Conservation (phyloP, 2,888 invertebrate species). For the Lissocephala sabroskyi region DNA sequence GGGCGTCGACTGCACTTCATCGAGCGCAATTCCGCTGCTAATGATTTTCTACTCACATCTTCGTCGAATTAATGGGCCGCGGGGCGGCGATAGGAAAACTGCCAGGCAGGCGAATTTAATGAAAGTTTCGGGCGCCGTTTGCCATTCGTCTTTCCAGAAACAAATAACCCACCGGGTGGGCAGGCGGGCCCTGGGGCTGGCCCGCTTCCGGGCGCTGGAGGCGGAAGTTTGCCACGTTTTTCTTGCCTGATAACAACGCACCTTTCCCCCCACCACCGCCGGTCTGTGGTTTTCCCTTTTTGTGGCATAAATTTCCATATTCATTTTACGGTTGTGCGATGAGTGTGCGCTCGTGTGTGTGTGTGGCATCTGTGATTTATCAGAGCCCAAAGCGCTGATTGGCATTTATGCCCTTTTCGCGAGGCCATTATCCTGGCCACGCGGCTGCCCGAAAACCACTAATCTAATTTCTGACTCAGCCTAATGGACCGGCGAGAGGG, state of each 20-base stretch:
- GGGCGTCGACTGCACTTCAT: slow-evolving; percentile 62
- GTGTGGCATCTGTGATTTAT: slow-evolving; percentile 17
- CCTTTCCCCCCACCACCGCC: slow-evolving; percentile 14
- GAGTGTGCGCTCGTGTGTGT: too few species aligned
- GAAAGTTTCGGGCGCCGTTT: slow-evolving; percentile 41
- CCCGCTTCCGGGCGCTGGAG: neutral
- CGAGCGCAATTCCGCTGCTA: slow-evolving; percentile 69
- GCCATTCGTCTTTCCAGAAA: too few species aligned
- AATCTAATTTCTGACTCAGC: too few species aligned
- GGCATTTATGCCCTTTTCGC: too few species aligned
- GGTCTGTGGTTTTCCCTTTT: slow-evolving; percentile 50
- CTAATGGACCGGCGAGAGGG: too few species aligned
- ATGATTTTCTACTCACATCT: slow-evolving; percentile 70
- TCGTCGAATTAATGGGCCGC: slow-evolving; percentile 64
- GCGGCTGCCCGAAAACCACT: too few species aligned
- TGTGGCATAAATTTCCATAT: slow-evolving; percentile 45
- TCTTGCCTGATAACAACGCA: slow-evolving; percentile 41
- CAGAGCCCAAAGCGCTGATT: too few species aligned
- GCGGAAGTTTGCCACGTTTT: slow-evolving; percentile 52
- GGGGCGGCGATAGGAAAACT: slow-evolving; percentile 53
- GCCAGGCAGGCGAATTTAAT: slow-evolving; percentile 49
- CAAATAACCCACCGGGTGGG: too few species aligned
- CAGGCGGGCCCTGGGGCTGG: too few species aligned
- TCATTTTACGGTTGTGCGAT: slow-evolving; percentile 47
- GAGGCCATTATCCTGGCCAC: too few species aligned